These are phyloP conservation scores for Drosophila sp. DNA, from an alignment of 1,140 invertebrate genomes.

Conservation along the genomic window DNA sequence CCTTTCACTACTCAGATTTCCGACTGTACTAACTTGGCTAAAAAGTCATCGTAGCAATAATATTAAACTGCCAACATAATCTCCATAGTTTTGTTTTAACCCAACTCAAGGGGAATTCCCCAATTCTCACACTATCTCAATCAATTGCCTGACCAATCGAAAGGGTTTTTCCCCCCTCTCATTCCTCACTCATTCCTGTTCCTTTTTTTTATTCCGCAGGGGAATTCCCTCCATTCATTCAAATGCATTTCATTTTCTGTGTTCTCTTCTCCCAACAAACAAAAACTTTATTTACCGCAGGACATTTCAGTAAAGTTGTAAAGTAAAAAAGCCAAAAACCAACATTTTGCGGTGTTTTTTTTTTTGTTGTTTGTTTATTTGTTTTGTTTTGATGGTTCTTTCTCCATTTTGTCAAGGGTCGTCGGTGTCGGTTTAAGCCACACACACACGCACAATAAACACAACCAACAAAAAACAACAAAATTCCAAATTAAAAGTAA, in stretches of 20 bases:
- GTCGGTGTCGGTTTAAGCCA: background rate
- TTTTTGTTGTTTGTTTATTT: background rate
- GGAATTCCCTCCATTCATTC: constrained; percentile 28
- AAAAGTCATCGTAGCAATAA: background rate
- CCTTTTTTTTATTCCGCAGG: constrained; percentile 5
- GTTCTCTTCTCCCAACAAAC: background rate
- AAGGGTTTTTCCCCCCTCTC: background rate
- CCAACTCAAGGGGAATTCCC: background rate
- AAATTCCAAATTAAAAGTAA: constrained; percentile 48
- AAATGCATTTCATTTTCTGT: constrained; percentile 36
- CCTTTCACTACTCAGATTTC: constrained; percentile 10
- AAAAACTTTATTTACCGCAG: constrained; percentile 32
- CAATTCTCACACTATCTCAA: background rate
- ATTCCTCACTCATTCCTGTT: background rate
- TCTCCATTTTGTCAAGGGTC: background rate
- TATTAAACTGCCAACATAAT: background rate
- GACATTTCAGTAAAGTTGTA: constrained; percentile 32
- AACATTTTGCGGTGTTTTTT: background rate
- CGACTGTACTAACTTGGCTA: background rate
- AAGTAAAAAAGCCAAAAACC: background rate
- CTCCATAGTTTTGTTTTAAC: background rate
- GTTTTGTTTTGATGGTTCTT: background rate
- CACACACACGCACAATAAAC: background rate
- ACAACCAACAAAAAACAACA: background rate
- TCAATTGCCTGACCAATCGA: constrained; percentile 10